A percentile compares a stretch with the other conserved stretches of the same genome.
These are phyloP conservation scores for Odocoileus virginianus DNA, from an alignment of 2,113 vertebrate species.

Conservation along the genomic window DNA sequence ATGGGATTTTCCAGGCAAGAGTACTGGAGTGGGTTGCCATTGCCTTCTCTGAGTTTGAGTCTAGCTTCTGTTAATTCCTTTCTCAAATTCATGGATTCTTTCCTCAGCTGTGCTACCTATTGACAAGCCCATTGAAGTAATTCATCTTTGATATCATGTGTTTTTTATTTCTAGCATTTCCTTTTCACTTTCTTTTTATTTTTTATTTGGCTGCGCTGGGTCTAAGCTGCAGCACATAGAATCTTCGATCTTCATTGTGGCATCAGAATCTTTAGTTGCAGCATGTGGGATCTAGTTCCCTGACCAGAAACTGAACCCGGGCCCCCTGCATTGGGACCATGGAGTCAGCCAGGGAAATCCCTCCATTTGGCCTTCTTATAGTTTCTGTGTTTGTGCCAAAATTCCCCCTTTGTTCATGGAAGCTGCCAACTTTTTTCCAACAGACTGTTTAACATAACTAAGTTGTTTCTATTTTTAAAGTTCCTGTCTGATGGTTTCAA, in stretches of 20 bases:
- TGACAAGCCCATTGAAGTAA: not conserved
- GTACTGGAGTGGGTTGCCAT: no score
- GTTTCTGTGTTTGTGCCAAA: not conserved
- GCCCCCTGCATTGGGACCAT: not conserved
- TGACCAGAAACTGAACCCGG: not conserved
- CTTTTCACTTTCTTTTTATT: not conserved
- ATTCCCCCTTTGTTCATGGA: not conserved
- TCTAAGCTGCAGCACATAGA: not conserved
- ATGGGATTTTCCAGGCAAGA: no score
- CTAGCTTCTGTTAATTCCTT: not conserved
- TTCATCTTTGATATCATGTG: not conserved
- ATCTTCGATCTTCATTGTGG: not conserved
- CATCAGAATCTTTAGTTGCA: not conserved
- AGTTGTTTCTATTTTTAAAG: constrained; percentile 24
- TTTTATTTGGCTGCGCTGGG: not conserved
- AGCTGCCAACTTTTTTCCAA: not conserved
- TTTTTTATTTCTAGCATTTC: not conserved
- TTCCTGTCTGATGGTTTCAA: not conserved
- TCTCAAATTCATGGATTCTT: not conserved
- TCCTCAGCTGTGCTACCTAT: not conserved
- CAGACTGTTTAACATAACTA: not conserved
- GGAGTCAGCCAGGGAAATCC: not conserved
- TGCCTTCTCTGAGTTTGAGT: not conserved
- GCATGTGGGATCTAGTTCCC: not conserved
- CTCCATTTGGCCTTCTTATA: not conserved